Evolutionary conservation across 37 sponge, comb jelly and placozoan genomes (phyloP), one percentile per base, ranked within the genome.

Genomic region (Ianthella basta): DNA sequence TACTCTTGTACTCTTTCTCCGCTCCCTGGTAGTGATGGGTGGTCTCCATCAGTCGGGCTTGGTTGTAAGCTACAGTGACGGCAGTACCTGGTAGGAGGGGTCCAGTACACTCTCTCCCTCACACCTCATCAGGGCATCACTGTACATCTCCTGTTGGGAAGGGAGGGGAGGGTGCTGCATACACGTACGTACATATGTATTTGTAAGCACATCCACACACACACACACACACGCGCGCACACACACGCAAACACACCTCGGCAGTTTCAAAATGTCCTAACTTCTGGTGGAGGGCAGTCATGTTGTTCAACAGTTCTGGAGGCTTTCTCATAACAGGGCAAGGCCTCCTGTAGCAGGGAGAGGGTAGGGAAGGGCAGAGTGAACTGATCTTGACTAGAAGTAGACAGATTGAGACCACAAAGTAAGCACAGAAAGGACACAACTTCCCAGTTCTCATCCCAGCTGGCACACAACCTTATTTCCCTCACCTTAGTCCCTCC

Each of bases 251-350:
- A 5, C 3, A 61, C 4, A 12, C 10, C 78, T 83, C 66, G 3
- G 94, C 90, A 27, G 89, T 69, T 20, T 93, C 89, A 8, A 84
- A 83, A 29, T 90, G 64, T 20, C 88, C 93, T 34, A 92, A 80
- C 59, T 89, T 91, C 83, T 82, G 89, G 74, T 92, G 86, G 23
- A 92, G 88, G 0, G 91, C 87, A 50, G 91, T 96, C 54, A 94
- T 94, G 79, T 98, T 98, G 89, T 94, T 98, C 80, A 93, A 72
- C 30, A 98, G 93, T 75, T 98, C 98, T 63, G 98, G 98, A 68
- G 98, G 96, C 94, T 40, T 89, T 98, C 55, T 90, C 72, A 73
- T 98, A 98, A 14, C 92, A 96, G 5, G 87, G 55, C 36, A 98
- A 86, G 21, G 98, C 86, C 44, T 80, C 96, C 83, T 94, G 59